These are phyloP conservation scores for Eristalis arbustorum DNA, from an alignment of 2,888 invertebrate species.

Conservation along the genomic window DNA sequence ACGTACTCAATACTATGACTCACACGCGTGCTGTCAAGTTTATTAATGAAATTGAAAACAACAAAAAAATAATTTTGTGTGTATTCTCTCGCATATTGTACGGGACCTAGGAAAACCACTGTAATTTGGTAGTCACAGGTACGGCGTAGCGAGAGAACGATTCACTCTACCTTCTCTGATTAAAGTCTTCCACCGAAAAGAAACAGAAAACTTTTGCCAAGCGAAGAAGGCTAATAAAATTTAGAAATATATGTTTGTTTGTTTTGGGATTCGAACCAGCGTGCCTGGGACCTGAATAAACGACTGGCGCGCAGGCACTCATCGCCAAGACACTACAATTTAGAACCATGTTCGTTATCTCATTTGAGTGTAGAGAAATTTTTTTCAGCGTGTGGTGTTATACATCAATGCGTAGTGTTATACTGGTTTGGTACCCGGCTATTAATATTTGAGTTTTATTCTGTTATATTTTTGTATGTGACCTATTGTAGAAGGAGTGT, in stretches of 20 bases:
- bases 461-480: too few species aligned
- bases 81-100: conserved; percentile 74
- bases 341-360: too few species aligned
- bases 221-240: conserved; percentile 73
- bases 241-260: neutral
- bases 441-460: too few species aligned
- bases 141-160: conserved; percentile 78
- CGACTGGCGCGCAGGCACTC: neutral
- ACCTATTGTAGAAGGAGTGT: too few species aligned
- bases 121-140: conserved; percentile 71
- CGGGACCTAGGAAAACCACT: conserved; percentile 72
- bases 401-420: too few species aligned
- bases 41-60: neutral
- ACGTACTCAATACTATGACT: too few species aligned
- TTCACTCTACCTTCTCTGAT: conserved; percentile 79
- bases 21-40: too few species aligned
- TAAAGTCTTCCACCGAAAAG: conserved; percentile 74
- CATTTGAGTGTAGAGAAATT: too few species aligned
- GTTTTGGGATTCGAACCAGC: conserved; percentile 30
- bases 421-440: too few species aligned
- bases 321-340: neutral
- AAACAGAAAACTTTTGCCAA: conserved; percentile 77
- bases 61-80: conserved; percentile 46
- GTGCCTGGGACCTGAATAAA: neutral
- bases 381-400: too few species aligned